Evolutionary conservation across 1,140 invertebrate species (phyloP).

Genomic region (Brachionus plicatilis): DNA sequence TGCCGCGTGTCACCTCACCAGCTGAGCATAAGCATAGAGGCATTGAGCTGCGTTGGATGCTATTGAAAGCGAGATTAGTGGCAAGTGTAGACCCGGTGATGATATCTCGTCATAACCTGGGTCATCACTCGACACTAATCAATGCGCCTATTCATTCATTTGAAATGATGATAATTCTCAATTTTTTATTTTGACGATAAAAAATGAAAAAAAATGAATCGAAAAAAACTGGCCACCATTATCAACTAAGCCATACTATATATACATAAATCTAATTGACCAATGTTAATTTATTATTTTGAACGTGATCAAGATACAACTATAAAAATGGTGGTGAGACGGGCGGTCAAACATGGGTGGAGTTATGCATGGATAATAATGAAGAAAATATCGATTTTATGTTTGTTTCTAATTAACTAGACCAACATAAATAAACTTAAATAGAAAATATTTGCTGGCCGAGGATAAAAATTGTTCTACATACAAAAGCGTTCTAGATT

Average conservation of each 20-base stretch:
- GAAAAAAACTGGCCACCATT: slow-evolving; percentile 37
- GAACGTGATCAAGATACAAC: slow-evolving; percentile 10
- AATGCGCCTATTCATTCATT: not conserved
- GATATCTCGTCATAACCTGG: slow-evolving; percentile 3
- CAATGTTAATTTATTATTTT: slow-evolving; percentile 37
- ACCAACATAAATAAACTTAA: not conserved
- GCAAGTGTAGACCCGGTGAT: slow-evolving; percentile 41
- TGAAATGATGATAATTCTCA: not conserved
- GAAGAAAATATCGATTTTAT: slow-evolving; percentile 20
- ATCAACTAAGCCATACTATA: slow-evolving; percentile 34
- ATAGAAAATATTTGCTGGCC: not conserved
- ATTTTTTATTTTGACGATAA: not conserved
- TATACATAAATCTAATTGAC: slow-evolving; percentile 36
- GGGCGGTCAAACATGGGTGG: slow-evolving; percentile 4
- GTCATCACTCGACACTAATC: slow-evolving; percentile 39
- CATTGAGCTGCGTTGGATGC: not conserved
- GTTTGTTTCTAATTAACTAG: slow-evolving; percentile 16
- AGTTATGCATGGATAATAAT: not conserved
- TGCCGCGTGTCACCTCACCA: slow-evolving; percentile 30
- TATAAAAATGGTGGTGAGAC: not conserved
- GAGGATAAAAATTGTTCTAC: not conserved
- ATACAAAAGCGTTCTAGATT: not conserved
- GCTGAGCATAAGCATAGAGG: not conserved
- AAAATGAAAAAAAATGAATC: slow-evolving; percentile 23
- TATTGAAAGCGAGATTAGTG: slow-evolving; percentile 30